Evolutionary conservation across 2,113 vertebrate genomes (phyloP), one percentile per base, ranked within the genome.

Genomic region (Scopus umbretta): DNA sequence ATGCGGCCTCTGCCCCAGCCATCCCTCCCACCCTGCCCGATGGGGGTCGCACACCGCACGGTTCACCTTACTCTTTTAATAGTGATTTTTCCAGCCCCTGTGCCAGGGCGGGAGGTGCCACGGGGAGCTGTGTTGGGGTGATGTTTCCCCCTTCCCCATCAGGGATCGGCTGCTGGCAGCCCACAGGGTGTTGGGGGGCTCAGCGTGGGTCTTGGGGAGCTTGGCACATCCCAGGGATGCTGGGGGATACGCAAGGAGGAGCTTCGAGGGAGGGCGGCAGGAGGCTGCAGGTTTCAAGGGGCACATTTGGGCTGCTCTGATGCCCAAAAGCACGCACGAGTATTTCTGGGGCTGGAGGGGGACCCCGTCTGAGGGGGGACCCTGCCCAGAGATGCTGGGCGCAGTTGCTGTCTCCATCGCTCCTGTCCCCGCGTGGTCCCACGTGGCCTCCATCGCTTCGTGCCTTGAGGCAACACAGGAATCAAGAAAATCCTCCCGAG

Each of bases 31-130:
- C n/a, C n/a, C n/a, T n/a, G n/a, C n/a, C n/a, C n/a, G n/a, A 3
- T 4, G 1, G 47, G 30, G 53, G 21, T 12, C 18, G 0, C 3
- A 8, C 11, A 1, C 19, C 3, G 2, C 49, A 20, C 2, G 0
- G 30, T 45, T 74, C 18, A 3, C n/a, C 23, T 45, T 23, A 1
- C 7, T 5, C 3, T 29, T 29, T n/a, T 15, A 8, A 2, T 0
- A 6, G 25, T 30, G 49, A 12, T 19, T 55, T 53, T 53, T 23
- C 40, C 38, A 6, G 43, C 15, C 55, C n/a, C 26, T 6, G 21
- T n/a, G 14, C 50, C 6, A n/a, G 53, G 74, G 17, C 1, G 3
- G 55, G 85, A 34, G 53, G 8, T 11, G 58, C 58, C 0, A 2
- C 1, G 2, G 45, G 53, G 25, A 34, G 6, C 25, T 3, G 3